A percentile compares a stretch with the other conserved stretches of the same genome.
These are phyloP conservation scores for Lissonota sp. DNA, from an alignment of 2,888 invertebrate genomes.

Conservation along the genomic window DNA sequence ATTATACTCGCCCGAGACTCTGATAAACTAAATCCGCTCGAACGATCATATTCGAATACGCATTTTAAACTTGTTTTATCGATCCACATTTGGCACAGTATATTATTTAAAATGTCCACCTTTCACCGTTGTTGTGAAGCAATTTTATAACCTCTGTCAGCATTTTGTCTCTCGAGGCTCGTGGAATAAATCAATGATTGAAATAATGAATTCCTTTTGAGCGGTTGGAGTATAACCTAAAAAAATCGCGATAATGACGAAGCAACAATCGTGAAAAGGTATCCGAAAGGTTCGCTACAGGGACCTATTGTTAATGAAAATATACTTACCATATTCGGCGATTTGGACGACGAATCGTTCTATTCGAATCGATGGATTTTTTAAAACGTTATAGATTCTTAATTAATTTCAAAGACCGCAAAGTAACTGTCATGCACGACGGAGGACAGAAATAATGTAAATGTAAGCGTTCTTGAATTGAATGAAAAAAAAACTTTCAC, in stretches of 20 bases:
- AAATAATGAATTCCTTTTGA: neutral
- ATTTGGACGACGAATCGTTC: slow-evolving; percentile 9
- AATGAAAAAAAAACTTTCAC: too few species aligned
- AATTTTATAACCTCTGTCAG: neutral
- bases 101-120: slow-evolving; percentile 15
- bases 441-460: too few species aligned
- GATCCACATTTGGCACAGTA: slow-evolving; percentile 32
- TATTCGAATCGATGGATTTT: slow-evolving; percentile 29
- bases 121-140: slow-evolving; percentile 42
- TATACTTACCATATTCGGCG: slow-evolving; percentile 58
- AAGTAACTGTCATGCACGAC: slow-evolving; percentile 63
- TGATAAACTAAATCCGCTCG: slow-evolving; percentile 31
- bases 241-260: slow-evolving; percentile 57
- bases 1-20: slow-evolving; percentile 28
- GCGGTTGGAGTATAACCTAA: neutral
- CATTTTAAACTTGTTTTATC: slow-evolving; percentile 45
- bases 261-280: slow-evolving; percentile 54
- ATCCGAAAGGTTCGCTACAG: neutral
- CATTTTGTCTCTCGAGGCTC: neutral
- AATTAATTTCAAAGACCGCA: slow-evolving; percentile 43
- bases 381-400: slow-evolving; percentile 24
- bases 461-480: too few species aligned
- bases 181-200: slow-evolving; percentile 4
- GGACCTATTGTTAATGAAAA: neutral
- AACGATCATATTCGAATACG: slow-evolving; percentile 28